phyloP scores from a whole-genome alignment of 2,888 invertebrate genomes.

The Aleiodes testaceus region DNA sequence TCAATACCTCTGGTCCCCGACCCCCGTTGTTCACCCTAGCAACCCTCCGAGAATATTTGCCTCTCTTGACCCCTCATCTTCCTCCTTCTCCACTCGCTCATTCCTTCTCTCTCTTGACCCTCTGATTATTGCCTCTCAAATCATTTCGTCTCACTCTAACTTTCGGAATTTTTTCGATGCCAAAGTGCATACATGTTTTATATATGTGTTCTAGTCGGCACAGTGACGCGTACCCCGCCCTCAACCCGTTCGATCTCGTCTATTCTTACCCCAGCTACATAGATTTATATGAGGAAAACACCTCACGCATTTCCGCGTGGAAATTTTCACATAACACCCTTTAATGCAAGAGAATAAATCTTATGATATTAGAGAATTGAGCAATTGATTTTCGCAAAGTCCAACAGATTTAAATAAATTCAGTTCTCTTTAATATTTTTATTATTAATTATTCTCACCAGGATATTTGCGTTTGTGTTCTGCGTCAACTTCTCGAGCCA shows the following conservation, averaged over 20 bases:
- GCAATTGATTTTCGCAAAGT: background rate
- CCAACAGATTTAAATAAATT: too few species aligned
- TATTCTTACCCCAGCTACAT: slow-evolving; percentile 36
- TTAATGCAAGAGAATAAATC: background rate
- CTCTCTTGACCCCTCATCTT: slow-evolving; percentile 11
- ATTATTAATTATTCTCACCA: slow-evolving; percentile 70
- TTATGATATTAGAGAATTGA: background rate
- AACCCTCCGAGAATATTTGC: slow-evolving; percentile 39
- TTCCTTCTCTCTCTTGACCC: slow-evolving; percentile 30
- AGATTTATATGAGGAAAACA: slow-evolving; percentile 7
- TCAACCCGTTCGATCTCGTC: slow-evolving; percentile 37
- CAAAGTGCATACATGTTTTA: slow-evolving; percentile 16
- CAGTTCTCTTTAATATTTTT: background rate
- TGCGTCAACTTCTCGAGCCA: slow-evolving; percentile 75
- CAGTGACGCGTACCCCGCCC: slow-evolving; percentile 28
- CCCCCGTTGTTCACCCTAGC: slow-evolving; percentile 47
- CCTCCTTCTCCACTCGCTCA: background rate
- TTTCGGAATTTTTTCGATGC: slow-evolving; percentile 7
- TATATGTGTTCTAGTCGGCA: background rate
- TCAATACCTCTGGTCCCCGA: slow-evolving; percentile 68
- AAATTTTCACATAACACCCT: background rate
- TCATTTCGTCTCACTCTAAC: slow-evolving; percentile 14
- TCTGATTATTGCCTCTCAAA: slow-evolving; percentile 10
- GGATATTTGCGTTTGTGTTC: slow-evolving; percentile 79
- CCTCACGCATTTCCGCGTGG: slow-evolving; percentile 30